A percentile compares a stretch with the other conserved stretches of the same genome.
Evolutionary conservation across 2,113 vertebrate species (phyloP).

Genomic region (Chaetops frenatus): DNA sequence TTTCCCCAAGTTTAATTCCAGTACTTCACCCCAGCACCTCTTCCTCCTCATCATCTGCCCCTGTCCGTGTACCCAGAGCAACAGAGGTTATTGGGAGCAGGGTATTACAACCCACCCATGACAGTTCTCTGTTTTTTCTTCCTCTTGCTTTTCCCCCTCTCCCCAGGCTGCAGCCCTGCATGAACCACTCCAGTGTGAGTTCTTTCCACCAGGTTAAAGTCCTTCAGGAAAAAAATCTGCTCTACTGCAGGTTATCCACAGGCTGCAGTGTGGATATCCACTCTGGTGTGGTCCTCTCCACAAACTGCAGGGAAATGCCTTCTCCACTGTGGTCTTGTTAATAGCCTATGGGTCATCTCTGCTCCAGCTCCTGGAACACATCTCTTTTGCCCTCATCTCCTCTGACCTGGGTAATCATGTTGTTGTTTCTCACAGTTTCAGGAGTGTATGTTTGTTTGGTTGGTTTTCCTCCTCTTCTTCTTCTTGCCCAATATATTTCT

Average conservation of each 20-base stretch:
- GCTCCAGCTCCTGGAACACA: not conserved
- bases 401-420: not conserved
- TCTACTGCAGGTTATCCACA: rapidly evolving
- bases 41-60: not conserved
- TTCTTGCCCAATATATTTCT: not conserved
- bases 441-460: not conserved
- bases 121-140: not conserved
- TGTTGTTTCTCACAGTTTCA: not conserved
- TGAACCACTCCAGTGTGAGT: not conserved
- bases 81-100: not conserved
- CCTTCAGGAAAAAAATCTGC: not conserved
- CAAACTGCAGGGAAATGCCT: not conserved
- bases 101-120: not conserved
- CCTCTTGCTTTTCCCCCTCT: not conserved
- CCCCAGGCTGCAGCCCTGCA: not conserved
- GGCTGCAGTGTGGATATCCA: too few relatives aligned
- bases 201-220: not conserved
- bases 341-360: not conserved
- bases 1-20: not conserved
- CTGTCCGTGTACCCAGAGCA: rapidly evolving
- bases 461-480: not conserved
- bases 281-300: not conserved
- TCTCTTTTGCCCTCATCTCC: not conserved
- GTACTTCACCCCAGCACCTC: not conserved
- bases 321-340: not conserved